phyloP scores from a whole-genome alignment of 2,888 invertebrate species.

The Diachrysia chrysitis region DNA sequence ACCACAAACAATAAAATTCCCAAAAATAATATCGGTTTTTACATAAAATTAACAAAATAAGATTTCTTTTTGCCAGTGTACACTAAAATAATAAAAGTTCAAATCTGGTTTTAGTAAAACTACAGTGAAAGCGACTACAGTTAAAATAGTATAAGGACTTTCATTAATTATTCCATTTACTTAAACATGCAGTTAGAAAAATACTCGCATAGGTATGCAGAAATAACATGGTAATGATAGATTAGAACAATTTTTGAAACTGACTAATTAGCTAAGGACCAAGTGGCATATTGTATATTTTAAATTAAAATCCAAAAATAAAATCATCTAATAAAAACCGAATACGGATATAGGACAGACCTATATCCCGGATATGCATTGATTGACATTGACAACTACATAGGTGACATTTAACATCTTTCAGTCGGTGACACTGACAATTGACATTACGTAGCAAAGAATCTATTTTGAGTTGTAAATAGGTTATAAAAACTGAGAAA shows the following conservation, averaged over 20 bases:
- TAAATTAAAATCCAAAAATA: not conserved
- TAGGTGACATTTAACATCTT: not conserved
- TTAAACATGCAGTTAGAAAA: no score
- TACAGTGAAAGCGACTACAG: no score
- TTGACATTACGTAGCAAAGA: not conserved
- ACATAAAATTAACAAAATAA: not conserved
- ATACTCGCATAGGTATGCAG: no score
- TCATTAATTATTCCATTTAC: no score
- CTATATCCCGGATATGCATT: not conserved
- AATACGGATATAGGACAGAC: not conserved
- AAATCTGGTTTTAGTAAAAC: no score
- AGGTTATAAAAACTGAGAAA: not conserved
- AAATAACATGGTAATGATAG: no score
- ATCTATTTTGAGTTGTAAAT: not conserved
- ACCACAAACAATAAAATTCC: constrained; percentile 18
- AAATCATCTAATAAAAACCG: not conserved
- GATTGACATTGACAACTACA: no score
- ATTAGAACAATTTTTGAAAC: not conserved
- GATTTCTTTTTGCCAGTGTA: not conserved
- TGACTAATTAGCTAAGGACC: not conserved
- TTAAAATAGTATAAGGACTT: no score
- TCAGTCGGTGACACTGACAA: not conserved
- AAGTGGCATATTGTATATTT: no score
- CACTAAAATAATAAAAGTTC: no score
- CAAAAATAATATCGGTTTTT: not conserved